Base-by-base conservation (phyloP, 1,140 invertebrate species). In the Eupeodes corollae region DNA sequence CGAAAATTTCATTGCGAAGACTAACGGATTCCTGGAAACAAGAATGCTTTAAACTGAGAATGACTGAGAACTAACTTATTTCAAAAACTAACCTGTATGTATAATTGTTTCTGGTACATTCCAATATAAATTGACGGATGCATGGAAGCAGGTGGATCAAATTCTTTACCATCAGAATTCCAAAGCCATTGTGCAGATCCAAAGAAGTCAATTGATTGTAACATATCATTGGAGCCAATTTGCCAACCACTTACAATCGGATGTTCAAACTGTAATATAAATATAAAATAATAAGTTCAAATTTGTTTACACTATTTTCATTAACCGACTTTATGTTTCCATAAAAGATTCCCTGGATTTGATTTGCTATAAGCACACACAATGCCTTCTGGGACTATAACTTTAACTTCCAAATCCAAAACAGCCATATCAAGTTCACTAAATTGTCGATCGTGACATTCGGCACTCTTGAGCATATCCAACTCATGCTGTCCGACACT, bases 401-500 rank as follows among this genome's bases (percentile, higher is more conserved):
- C 80, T 58, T 77, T 76, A 14, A 78, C 72, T 53, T 76, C 76
- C 48, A 75, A 72, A 57, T 79, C 72, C 26, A 67, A 63, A 30
- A 69, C 57, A 15, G 68, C 58, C 13, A 68, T 52, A 43, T 70
- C 58, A 21, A 64, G 45, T 35, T 61, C 59, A 44, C 57, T 61
- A 61, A 61, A 61, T 2, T 64, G 54, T 40, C 58, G 56, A 41
- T 66, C 48, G 42, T 72, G 69, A 45, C 81, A 83, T 42, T 74
- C 70, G 51, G 70, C 54, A 51, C 69, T 57, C 53, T 70, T 50
- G 50, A 72, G 55, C 51, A 89, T 56, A 40, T 80, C 79, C 32
- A 94, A 54, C 52, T 92, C 82, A 70, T 92, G 85, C 50, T 88
- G 82, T 2, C 86, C 89, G 30, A 96, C 91, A 68, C 88, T 93